Evolutionary conservation across 2,797 vertebrate genomes (phyloP).

Genomic region (Pipistrellus nathusii): DNA sequence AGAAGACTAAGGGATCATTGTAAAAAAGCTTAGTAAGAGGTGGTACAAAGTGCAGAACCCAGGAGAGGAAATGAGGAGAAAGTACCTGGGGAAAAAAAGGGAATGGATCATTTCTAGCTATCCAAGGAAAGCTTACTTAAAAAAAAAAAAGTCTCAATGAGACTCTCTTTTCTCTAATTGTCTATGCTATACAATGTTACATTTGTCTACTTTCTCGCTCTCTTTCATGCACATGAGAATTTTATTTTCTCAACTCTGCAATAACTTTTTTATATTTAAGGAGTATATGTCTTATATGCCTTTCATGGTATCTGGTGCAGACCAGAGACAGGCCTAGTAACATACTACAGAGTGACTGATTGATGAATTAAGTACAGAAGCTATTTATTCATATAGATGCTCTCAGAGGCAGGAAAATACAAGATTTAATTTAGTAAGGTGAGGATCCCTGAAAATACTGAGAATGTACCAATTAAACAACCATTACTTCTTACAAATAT

Average conservation of each 20-base stretch:
- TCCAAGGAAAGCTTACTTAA: neutral
- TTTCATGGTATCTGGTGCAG: neutral
- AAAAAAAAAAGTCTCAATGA: neutral
- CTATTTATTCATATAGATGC: neutral
- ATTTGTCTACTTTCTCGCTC: neutral
- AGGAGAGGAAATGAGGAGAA: neutral
- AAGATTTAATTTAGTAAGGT: neutral
- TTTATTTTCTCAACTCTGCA: conserved; percentile 13
- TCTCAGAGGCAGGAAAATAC: neutral
- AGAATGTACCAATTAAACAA: neutral
- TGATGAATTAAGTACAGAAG: neutral
- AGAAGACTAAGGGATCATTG: neutral
- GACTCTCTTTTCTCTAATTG: neutral
- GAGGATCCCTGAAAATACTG: neutral
- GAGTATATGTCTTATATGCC: neutral
- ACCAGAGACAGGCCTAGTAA: neutral
- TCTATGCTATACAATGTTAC: neutral
- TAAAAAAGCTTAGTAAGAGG: neutral
- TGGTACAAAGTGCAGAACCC: neutral
- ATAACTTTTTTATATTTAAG: neutral
- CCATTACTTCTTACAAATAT: neutral
- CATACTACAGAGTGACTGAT: neutral
- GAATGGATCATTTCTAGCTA: neutral
- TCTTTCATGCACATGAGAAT: neutral
- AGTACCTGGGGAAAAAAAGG: neutral